A percentile compares a stretch with the other conserved stretches of the same genome.
Conservation (phyloP, 2,888 invertebrate genomes). For the Diarsia dahlii region DNA sequence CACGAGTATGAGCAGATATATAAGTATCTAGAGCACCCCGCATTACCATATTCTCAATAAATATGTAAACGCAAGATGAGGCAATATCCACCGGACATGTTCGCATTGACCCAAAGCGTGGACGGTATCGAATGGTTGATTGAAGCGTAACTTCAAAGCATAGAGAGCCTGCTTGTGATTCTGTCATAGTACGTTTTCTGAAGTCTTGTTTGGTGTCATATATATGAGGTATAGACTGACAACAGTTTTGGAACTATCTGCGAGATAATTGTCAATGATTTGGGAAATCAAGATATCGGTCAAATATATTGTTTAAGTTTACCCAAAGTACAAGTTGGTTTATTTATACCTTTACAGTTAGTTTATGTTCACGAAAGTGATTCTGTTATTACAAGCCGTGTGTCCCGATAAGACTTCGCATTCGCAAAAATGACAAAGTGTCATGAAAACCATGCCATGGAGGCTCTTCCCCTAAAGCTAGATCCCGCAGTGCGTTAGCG, state of each 20-base stretch:
- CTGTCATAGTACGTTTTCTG: slow-evolving; percentile 17
- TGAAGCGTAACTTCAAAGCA: slow-evolving; percentile 51
- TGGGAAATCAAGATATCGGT: background rate
- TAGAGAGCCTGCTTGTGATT: slow-evolving; percentile 37
- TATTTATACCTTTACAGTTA: background rate
- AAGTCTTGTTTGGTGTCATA: background rate
- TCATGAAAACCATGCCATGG: background rate
- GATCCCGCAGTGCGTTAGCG: background rate
- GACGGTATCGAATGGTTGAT: slow-evolving; percentile 50
- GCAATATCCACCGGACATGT: slow-evolving; percentile 52
- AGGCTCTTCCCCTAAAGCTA: background rate
- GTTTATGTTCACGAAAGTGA: background rate
- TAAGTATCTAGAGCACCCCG: slow-evolving; percentile 5
- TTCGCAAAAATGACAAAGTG: background rate
- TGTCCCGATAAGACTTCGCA: background rate
- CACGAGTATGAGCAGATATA: background rate
- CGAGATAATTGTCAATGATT: background rate
- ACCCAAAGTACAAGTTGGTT: background rate
- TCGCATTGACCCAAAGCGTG: slow-evolving; percentile 34
- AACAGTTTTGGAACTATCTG: background rate
- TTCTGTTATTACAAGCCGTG: background rate
- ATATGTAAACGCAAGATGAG: slow-evolving; percentile 56
- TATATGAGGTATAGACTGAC: slow-evolving; percentile 9
- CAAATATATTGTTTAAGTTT: background rate
- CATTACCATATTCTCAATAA: slow-evolving; percentile 59